Conservation (phyloP, 2,888 invertebrate genomes). For the Eupithecia subumbrata region DNA sequence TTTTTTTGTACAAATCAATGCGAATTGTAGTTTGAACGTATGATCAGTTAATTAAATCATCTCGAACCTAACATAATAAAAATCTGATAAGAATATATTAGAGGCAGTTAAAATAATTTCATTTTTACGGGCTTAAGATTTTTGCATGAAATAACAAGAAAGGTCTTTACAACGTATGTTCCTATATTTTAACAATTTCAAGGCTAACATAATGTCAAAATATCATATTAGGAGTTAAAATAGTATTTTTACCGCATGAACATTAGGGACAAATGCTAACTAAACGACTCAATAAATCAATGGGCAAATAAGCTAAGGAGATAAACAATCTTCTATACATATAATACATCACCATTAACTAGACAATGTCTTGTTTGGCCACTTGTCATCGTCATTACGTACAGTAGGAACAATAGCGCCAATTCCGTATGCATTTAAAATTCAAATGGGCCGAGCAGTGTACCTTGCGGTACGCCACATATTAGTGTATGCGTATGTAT, state of each 20-base stretch:
- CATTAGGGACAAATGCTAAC: neutral
- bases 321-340: constrained; percentile 22
- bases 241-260: too few relatives aligned
- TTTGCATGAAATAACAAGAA: too few relatives aligned
- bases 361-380: constrained; percentile 42
- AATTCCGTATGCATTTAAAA: constrained; percentile 58
- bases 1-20: neutral
- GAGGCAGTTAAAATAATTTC: too few relatives aligned
- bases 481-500: constrained; percentile 12
- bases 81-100: neutral
- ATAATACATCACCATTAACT: constrained; percentile 33
- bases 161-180: too few relatives aligned
- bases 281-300: constrained; percentile 23
- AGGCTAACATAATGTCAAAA: too few relatives aligned
- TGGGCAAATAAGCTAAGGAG: constrained; percentile 16
- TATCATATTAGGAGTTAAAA: too few relatives aligned
- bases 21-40: neutral
- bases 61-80: neutral
- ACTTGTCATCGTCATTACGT: constrained; percentile 38
- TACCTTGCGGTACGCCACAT: constrained; percentile 59
- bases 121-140: too few relatives aligned
- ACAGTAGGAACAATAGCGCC: constrained; percentile 38
- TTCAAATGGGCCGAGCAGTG: constrained; percentile 60
- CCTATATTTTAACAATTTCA: too few relatives aligned
- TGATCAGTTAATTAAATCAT: neutral